These are phyloP conservation scores for Puffinus mauretanicus DNA, from an alignment of 2,113 vertebrate genomes.

Conservation along the genomic window DNA sequence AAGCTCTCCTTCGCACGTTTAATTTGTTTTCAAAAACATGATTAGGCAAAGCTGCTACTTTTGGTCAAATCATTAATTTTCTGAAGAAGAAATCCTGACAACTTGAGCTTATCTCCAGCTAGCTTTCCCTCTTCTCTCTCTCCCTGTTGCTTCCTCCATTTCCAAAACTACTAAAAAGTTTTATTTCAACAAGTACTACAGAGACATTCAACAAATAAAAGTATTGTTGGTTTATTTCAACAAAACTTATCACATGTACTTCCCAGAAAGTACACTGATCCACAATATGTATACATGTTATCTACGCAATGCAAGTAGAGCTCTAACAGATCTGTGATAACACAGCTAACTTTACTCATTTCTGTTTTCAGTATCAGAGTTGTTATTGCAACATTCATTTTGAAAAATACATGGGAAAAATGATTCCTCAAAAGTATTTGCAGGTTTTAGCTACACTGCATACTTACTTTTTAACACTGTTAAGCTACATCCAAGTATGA, in stretches of 20 bases:
- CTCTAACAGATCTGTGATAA: neutral
- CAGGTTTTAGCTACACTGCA: neutral
- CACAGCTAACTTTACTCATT: neutral
- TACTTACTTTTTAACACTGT: neutral
- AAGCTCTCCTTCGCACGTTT: neutral
- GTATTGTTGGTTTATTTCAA: neutral
- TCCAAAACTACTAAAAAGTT: neutral
- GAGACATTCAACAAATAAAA: neutral
- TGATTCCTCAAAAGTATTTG: neutral
- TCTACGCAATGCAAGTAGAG: neutral
- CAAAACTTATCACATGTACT: rapidly evolving
- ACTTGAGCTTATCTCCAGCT: neutral
- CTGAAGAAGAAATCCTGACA: neutral
- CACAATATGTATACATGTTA: rapidly evolving
- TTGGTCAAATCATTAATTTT: neutral
- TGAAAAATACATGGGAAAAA: neutral
- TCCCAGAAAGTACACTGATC: neutral
- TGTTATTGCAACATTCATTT: neutral
- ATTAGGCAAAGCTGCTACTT: neutral
- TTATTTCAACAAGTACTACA: neutral
- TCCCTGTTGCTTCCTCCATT: neutral
- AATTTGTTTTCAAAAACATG: neutral
- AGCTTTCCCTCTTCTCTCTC: neutral
- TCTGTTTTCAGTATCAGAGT: neutral
- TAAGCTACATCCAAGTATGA: neutral